These are phyloP conservation scores for Camelus bactrianus DNA, from an alignment of 2,113 vertebrate genomes.

Conservation along the genomic window DNA sequence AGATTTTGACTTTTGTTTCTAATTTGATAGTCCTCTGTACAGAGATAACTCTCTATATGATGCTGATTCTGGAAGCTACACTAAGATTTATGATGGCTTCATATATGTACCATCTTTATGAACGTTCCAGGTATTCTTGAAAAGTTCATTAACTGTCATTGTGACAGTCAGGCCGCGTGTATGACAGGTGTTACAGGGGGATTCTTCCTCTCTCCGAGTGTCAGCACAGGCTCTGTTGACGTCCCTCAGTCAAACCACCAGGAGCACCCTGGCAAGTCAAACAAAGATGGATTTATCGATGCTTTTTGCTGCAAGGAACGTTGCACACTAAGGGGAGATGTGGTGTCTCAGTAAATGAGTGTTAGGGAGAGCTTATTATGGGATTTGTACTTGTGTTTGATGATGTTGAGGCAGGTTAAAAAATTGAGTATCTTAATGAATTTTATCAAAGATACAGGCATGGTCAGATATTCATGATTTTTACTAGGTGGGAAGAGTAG, in stretches of 20 bases:
- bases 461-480: neutral
- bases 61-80: neutral
- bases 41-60: neutral
- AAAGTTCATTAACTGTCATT: neutral
- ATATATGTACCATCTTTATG: neutral
- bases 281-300: neutral
- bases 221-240: neutral
- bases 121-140: neutral
- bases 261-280: neutral
- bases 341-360: neutral
- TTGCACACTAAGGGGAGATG: too few species aligned
- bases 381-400: neutral
- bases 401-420: neutral
- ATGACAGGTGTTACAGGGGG: neutral
- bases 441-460: neutral
- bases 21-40: neutral
- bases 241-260: too few species aligned
- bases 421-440: neutral
- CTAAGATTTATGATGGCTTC: neutral
- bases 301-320: neutral
- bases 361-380: neutral
- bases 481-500: neutral
- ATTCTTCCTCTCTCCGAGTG: neutral
- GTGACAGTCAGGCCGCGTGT: neutral
- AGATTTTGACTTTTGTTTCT: neutral